These are phyloP conservation scores for Agrotis segetum DNA, from an alignment of 2,888 invertebrate species.

Conservation along the genomic window DNA sequence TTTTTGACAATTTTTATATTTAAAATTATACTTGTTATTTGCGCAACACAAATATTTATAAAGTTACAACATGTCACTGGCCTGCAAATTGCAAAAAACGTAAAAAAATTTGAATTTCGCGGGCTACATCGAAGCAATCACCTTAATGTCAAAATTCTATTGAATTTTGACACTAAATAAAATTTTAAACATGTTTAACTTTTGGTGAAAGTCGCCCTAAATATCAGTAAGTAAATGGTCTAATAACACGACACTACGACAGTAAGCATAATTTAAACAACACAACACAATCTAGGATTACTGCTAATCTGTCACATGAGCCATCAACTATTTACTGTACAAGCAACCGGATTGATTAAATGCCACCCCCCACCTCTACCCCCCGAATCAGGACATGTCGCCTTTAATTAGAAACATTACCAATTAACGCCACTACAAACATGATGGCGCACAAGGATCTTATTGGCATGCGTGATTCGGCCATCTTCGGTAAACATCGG, in stretches of 20 bases:
- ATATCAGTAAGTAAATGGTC: background rate
- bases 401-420: slow-evolving; percentile 30
- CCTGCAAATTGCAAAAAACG: too few species aligned
- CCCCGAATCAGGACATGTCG: slow-evolving; percentile 1
- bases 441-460: background rate
- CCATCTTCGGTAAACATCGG: slow-evolving; percentile 8
- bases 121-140: too few species aligned
- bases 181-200: too few species aligned
- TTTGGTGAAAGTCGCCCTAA: too few species aligned
- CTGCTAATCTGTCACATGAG: background rate
- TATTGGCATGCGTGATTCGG: background rate
- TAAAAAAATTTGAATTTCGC: too few species aligned
- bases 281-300: background rate
- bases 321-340: slow-evolving; percentile 10
- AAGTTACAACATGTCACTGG: too few species aligned
- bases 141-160: too few species aligned
- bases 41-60: too few species aligned
- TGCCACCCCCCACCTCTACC: background rate
- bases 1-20: too few species aligned
- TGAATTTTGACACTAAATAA: too few species aligned
- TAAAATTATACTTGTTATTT: too few species aligned
- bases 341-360: slow-evolving; percentile 24
- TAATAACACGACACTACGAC: background rate
- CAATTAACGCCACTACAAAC: slow-evolving; percentile 15
- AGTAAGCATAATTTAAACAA: background rate